phyloP scores from a whole-genome alignment of 2,888 invertebrate genomes.

The Adelognathus sp. region DNA sequence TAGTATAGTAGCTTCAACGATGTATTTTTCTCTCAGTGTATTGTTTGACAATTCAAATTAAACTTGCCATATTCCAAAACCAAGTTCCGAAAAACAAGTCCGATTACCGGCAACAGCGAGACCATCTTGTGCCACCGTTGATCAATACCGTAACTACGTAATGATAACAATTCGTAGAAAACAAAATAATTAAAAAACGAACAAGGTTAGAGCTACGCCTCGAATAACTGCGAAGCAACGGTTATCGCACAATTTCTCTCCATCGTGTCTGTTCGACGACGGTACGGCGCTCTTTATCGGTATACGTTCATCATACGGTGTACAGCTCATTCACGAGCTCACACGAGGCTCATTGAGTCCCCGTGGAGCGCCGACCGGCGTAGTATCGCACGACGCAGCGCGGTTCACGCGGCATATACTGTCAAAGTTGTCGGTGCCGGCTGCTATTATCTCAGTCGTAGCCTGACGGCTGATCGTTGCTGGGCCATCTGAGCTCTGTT shows the following conservation, averaged over 20 bases:
- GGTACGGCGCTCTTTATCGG: background rate
- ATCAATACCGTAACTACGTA: background rate
- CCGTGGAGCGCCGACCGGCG: background rate
- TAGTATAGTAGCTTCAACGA: too few relatives aligned
- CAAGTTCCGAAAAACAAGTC: background rate
- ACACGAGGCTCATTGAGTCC: conserved; percentile 3
- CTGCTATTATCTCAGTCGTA: conserved; percentile 30
- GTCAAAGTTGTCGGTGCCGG: background rate
- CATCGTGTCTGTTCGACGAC: background rate
- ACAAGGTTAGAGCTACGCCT: background rate
- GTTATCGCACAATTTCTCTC: background rate
- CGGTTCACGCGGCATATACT: background rate
- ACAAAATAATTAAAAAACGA: background rate
- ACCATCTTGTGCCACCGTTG: background rate
- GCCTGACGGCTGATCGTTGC: conserved; percentile 28
- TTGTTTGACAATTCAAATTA: too few relatives aligned
- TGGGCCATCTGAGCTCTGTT: background rate
- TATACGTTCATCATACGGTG: background rate
- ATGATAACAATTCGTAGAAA: background rate
- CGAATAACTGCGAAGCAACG: background rate
- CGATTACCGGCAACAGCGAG: background rate
- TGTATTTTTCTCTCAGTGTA: too few relatives aligned
- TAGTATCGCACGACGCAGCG: conserved; percentile 15
- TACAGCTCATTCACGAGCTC: background rate
- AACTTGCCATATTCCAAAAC: too few relatives aligned